Conservation (phyloP, 2,888 invertebrate genomes). For the Phragmatobia fuliginosa region DNA sequence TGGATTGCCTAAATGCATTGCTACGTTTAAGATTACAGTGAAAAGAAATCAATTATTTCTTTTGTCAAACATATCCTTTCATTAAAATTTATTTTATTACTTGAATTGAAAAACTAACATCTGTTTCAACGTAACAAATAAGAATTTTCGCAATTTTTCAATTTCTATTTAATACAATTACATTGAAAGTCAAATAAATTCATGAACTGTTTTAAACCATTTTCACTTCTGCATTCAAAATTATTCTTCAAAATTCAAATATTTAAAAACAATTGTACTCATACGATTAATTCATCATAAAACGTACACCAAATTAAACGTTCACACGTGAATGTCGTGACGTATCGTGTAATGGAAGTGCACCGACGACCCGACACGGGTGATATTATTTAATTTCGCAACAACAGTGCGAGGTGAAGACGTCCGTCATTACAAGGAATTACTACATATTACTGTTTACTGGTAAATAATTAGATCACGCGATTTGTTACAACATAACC, state of each 20-base stretch:
- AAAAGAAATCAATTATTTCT: too few relatives aligned
- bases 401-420: constrained; percentile 50
- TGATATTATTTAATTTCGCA: constrained; percentile 54
- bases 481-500: constrained; percentile 24
- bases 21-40: too few relatives aligned
- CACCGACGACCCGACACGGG: constrained; percentile 32
- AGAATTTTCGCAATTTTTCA: neutral
- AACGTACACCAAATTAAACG: neutral
- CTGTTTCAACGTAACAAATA: neutral
- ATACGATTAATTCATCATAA: neutral
- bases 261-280: neutral
- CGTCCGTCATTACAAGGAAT: constrained; percentile 37
- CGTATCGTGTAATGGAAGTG: constrained; percentile 32
- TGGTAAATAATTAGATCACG: constrained; percentile 52
- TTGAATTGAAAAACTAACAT: neutral
- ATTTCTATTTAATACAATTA: neutral
- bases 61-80: too few relatives aligned
- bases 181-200: neutral
- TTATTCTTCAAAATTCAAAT: neutral
- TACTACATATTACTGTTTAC: constrained; percentile 38
- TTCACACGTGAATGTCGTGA: constrained; percentile 18
- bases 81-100: too few relatives aligned
- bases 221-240: neutral
- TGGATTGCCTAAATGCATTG: neutral
- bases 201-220: too few relatives aligned